A percentile compares a stretch with the other conserved stretches of the same genome.
phyloP scores from a whole-genome alignment of 1,140 invertebrate species.

The Drosophila triauraria region DNA sequence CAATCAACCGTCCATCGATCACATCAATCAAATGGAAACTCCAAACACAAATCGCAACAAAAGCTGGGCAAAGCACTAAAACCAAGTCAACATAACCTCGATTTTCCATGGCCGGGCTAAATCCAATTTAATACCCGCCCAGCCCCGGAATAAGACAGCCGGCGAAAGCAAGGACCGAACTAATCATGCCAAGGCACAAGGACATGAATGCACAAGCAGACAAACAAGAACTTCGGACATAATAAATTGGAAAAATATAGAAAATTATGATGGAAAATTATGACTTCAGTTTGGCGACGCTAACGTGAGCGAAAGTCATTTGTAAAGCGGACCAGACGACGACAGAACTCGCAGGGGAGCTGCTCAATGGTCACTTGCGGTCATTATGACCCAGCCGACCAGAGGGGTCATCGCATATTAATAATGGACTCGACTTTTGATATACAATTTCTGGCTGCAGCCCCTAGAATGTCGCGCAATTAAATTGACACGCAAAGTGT shows the following conservation, averaged over 20 bases:
- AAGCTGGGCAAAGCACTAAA: constrained; percentile 50
- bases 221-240: constrained; percentile 51
- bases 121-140: constrained; percentile 30
- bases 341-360: constrained; percentile 13
- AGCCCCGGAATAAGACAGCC: constrained; percentile 5
- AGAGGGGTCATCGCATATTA: constrained; percentile 10
- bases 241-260: constrained; percentile 65
- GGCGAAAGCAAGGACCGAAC: constrained; percentile 31
- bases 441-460: constrained; percentile 18
- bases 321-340: constrained; percentile 51
- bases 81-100: constrained; percentile 69
- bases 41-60: constrained; percentile 43
- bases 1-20: constrained; percentile 56
- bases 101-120: constrained; percentile 53
- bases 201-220: constrained; percentile 37
- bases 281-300: constrained; percentile 60
- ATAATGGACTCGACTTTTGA: constrained; percentile 6
- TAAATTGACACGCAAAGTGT: constrained; percentile 61
- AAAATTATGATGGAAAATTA: constrained; percentile 61
- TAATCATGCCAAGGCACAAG: constrained; percentile 61
- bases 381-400: constrained; percentile 3
- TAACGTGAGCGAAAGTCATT: constrained; percentile 74
- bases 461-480: constrained; percentile 36
- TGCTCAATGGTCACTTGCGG: constrained; percentile 16
- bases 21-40: constrained; percentile 60